Conservation (phyloP, 1,140 invertebrate species). For the Nymphalis io region DNA sequence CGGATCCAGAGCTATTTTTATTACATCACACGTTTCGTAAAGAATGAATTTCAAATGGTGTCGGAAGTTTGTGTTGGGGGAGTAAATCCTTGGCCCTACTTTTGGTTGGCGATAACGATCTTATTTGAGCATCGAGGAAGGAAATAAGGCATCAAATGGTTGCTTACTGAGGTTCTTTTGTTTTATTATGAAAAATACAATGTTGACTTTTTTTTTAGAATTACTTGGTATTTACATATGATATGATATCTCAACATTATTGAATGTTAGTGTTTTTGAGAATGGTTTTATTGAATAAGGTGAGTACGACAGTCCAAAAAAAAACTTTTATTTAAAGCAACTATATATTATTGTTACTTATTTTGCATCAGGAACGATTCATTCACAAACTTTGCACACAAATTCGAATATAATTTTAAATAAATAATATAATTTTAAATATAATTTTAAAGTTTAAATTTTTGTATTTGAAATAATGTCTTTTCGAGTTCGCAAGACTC, state of each 20-base stretch:
- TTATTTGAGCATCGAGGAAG: background rate
- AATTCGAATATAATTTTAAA: too few relatives aligned
- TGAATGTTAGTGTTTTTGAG: too few relatives aligned
- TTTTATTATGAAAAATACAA: background rate
- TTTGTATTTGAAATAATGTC: background rate
- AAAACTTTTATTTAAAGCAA: too few relatives aligned
- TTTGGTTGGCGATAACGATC: constrained; percentile 23
- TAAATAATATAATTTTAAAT: too few relatives aligned
- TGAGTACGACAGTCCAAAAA: too few relatives aligned
- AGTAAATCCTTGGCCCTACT: constrained; percentile 60
- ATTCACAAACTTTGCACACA: too few relatives aligned
- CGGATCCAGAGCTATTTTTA: constrained; percentile 73
- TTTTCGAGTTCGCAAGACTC: background rate
- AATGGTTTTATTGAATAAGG: too few relatives aligned
- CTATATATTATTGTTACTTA: too few relatives aligned
- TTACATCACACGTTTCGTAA: constrained; percentile 76
- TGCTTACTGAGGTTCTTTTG: background rate
- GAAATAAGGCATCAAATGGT: background rate
- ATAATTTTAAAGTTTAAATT: too few relatives aligned
- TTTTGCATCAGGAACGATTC: too few relatives aligned
- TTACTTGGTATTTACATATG: too few relatives aligned
- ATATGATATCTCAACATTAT: too few relatives aligned
- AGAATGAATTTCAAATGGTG: constrained; percentile 79
- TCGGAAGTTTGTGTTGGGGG: constrained; percentile 74
- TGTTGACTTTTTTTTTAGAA: background rate